Conservation (phyloP, 2,888 invertebrate species). For the Drosophila austrosaltans region DNA sequence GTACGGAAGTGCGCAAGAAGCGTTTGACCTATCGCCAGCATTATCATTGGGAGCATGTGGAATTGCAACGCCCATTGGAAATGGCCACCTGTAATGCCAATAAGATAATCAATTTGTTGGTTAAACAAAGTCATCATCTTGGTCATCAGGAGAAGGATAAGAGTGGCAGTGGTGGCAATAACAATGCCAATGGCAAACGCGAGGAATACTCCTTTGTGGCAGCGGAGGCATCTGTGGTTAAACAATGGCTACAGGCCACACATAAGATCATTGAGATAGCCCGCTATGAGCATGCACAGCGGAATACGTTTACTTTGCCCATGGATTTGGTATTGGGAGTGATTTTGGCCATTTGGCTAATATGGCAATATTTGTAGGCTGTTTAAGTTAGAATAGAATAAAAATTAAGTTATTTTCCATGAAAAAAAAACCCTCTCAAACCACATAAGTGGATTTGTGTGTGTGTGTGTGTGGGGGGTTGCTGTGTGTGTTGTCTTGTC, state of each 20-base stretch:
- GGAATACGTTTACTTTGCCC: constrained; percentile 75
- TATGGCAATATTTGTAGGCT: constrained; percentile 79
- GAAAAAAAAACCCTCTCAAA: not conserved
- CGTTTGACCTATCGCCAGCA: constrained; percentile 81
- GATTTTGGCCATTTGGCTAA: constrained; percentile 77
- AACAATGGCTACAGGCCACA: constrained; percentile 79
- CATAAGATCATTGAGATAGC: constrained; percentile 74
- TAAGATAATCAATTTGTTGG: constrained; percentile 74
- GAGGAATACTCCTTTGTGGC: constrained; percentile 80
- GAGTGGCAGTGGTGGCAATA: not conserved
- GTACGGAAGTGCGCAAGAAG: constrained; percentile 81
- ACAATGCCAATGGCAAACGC: constrained; percentile 40
- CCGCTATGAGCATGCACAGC: constrained; percentile 67
- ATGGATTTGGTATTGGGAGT: constrained; percentile 79
- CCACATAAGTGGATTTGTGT: constrained; percentile 31
- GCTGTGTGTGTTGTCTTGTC: not conserved
- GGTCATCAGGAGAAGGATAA: constrained; percentile 55
- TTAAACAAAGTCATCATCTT: constrained; percentile 29
- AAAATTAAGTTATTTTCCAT: constrained; percentile 46
- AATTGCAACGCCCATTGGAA: constrained; percentile 71
- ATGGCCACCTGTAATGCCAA: constrained; percentile 66
- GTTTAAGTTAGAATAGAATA: constrained; percentile 33
- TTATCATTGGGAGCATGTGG: constrained; percentile 80
- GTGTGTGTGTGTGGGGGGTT: not conserved
- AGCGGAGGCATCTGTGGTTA: constrained; percentile 73